A percentile compares a stretch with the other conserved stretches of the same genome.
Conservation (phyloP, 2,113 vertebrate species). For the Percina caprodes region DNA sequence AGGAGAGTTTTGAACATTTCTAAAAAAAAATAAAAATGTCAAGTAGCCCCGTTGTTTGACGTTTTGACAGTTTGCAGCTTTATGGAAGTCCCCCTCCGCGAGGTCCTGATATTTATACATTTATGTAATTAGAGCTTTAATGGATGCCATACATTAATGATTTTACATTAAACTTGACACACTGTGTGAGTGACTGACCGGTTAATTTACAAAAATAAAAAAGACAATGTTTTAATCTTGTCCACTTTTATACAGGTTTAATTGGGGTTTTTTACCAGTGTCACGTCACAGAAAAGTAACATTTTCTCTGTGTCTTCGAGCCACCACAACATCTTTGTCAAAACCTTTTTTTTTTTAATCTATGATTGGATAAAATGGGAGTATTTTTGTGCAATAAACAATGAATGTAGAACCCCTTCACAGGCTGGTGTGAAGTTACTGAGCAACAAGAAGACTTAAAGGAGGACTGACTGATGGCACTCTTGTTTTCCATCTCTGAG, state of each 20-base stretch:
- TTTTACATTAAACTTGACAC: conserved; percentile 24
- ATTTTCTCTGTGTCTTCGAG: conserved; percentile 16
- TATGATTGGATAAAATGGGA: conserved; percentile 26
- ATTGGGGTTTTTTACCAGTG: conserved; percentile 22
- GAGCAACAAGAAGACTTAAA: not conserved
- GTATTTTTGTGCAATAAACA: conserved; percentile 73
- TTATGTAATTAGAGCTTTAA: conserved; percentile 33
- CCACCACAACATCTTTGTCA: conserved; percentile 17
- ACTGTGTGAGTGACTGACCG: not conserved
- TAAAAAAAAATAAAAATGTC: conserved; percentile 31
- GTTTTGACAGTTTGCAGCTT: conserved; percentile 39
- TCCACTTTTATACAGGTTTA: conserved; percentile 53
- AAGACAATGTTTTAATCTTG: conserved; percentile 37
- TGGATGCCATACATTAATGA: conserved; percentile 9
- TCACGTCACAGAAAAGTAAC: not conserved
- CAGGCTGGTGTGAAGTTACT: conserved; percentile 44
- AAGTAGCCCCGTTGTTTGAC: conserved; percentile 10
- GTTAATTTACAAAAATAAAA: not conserved
- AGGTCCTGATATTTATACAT: conserved; percentile 9
- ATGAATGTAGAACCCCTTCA: conserved; percentile 63
- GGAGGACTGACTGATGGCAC: not conserved
- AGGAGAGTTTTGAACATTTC: conserved; percentile 22
- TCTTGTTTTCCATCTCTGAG: not conserved
- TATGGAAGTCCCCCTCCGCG: not conserved
- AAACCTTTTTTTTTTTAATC: conserved; percentile 46